Base-by-base conservation (phyloP, 2,113 vertebrate species). In the Sprattus sprattus region DNA sequence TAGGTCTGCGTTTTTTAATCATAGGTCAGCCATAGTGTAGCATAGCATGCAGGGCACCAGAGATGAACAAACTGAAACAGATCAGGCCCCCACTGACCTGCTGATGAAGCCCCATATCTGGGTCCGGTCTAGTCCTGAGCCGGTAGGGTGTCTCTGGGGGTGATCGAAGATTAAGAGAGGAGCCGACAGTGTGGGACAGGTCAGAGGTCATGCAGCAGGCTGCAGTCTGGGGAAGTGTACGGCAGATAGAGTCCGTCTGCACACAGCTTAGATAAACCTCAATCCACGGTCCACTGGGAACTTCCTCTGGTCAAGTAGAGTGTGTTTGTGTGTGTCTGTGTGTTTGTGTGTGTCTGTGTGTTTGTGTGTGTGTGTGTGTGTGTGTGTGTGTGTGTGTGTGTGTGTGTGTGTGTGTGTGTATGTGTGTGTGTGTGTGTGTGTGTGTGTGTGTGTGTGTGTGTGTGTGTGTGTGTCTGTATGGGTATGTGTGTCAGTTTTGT, bases 241-340 rank as follows among this genome's bases (percentile, higher is more conserved):
- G 45, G 46, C 54, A 54, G 46, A 47, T 60, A 25, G 80, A 82
- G 80, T 9, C 20, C 45, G 82, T 81, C 86, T 67, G 78, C 44
- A 54, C 22, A 45, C 28, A 84, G 82, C 83, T 87, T 81, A 87
- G 75, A 87, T 87, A 84, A 84, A 22, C 83, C 44, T 67, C 57
- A 83, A 52, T 47, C 52, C 52, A 2, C 15, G 18, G 64, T 2
- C 64, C 28, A 15, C 25, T 5, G 25, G 13, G 32, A 32, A 10
- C 11, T 16, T 32, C n/a, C 10, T 13, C 25, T 32, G 28, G 28
- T 78, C 13, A 32, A 78, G 13, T 28, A 20, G 18, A 32, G 64
- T 8, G 71, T 81, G 50, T 87, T 16, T 22, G 45, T 84, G 82
- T 84, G 20, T 64, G 54, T 60, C 8, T 60, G 2, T 60, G 11